Evolutionary conservation across 2,113 vertebrate species (phyloP).

Genomic region (Myrmecophaga tridactyla): DNA sequence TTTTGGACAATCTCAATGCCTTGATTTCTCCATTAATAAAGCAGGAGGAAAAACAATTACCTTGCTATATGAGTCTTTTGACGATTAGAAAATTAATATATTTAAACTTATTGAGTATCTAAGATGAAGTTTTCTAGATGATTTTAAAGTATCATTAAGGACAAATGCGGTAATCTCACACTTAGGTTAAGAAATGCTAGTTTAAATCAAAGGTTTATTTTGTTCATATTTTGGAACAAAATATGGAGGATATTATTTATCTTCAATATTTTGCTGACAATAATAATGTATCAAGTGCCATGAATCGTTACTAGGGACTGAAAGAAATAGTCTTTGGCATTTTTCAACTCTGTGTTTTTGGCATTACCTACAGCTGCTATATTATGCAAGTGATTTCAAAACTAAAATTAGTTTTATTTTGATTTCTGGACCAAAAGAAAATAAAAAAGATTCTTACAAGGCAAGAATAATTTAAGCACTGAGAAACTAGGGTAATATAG

Average conservation of each 20-base stretch:
- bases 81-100: constrained; percentile 24
- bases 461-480: background rate
- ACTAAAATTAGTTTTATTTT: constrained; percentile 53
- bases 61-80: background rate
- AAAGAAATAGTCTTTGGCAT: constrained; percentile 11
- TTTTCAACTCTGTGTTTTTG: constrained; percentile 9
- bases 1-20: background rate
- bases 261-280: constrained; percentile 43
- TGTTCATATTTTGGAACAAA: constrained; percentile 45
- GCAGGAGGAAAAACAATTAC: constrained; percentile 37
- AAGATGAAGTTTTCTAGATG: constrained; percentile 10
- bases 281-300: constrained; percentile 35
- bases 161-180: background rate
- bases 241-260: constrained; percentile 48
- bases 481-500: background rate
- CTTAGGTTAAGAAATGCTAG: constrained; percentile 52
- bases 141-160: constrained; percentile 6
- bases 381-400: constrained; percentile 17
- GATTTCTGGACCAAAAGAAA: background rate
- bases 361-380: background rate
- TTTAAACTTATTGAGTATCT: background rate
- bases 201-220: constrained; percentile 45
- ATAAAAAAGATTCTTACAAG: background rate
- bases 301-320: background rate
- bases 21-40: constrained; percentile 22